Conservation (phyloP, 2,888 invertebrate species). For the Reticulitermes lucifugus region DNA sequence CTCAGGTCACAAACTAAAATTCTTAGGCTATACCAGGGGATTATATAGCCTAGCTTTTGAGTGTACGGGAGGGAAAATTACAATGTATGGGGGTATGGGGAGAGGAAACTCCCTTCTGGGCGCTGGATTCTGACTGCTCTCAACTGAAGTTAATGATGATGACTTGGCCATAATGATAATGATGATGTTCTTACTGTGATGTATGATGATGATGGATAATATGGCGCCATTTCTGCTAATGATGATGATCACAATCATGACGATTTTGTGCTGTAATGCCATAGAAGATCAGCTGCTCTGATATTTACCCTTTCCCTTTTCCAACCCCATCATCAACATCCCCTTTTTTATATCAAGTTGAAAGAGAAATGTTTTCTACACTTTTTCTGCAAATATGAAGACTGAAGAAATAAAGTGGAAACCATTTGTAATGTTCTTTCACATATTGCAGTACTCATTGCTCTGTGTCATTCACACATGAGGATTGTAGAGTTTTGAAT, state of each 20-base stretch:
- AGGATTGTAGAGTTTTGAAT: background rate
- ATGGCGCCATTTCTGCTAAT: background rate
- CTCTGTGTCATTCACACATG: background rate
- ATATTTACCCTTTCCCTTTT: background rate
- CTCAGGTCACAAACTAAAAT: conserved; percentile 8
- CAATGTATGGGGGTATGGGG: background rate
- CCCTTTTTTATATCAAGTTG: background rate
- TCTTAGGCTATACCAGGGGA: background rate
- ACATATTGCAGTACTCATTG: background rate
- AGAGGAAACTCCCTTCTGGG: conserved; percentile 35
- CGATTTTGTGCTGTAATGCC: background rate
- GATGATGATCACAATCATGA: background rate
- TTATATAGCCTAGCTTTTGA: conserved; percentile 18
- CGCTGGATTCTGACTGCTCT: background rate
- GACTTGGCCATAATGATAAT: conserved; percentile 34
- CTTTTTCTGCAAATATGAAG: background rate
- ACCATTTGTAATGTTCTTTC: background rate
- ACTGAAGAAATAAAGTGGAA: conserved; percentile 16
- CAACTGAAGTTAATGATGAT: conserved; percentile 43
- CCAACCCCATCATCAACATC: background rate
- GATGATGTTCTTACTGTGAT: conserved; percentile 45
- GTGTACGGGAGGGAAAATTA: conserved; percentile 9
- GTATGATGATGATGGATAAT: conserved; percentile 32
- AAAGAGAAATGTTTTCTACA: background rate
- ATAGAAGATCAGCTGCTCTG: background rate